A percentile compares a stretch with the other conserved stretches of the same genome.
These are phyloP conservation scores for Phrynocephalus guinanensis DNA, from an alignment of 2,797 vertebrate species.

Conservation along the genomic window DNA sequence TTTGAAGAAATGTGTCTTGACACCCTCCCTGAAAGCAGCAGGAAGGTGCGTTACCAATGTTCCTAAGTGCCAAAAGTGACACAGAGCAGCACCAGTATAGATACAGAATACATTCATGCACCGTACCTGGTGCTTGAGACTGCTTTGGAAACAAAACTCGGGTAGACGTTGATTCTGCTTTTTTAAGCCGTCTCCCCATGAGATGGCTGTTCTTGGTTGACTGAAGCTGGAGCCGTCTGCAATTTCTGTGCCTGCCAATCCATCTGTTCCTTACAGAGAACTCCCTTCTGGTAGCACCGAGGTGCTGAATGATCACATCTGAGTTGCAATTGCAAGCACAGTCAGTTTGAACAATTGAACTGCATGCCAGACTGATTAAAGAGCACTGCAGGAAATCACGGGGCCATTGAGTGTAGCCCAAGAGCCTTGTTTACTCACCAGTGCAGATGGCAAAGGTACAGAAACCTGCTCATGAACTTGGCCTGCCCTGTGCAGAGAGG, in stretches of 20 bases:
- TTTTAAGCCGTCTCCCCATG: background rate
- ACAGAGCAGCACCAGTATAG: background rate
- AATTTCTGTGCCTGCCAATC: background rate
- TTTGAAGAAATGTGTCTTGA: too few species aligned
- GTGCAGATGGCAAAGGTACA: background rate
- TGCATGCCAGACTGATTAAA: conserved; percentile 14
- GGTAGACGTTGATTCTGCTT: background rate
- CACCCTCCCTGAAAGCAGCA: too few species aligned
- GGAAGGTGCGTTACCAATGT: background rate
- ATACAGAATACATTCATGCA: background rate
- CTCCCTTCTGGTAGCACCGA: conserved; percentile 21
- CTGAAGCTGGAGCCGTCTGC: conserved; percentile 11
- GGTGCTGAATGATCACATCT: conserved; percentile 22
- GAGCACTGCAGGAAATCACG: conserved; percentile 7
- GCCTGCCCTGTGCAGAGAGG: background rate
- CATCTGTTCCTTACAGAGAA: conserved; percentile 24
- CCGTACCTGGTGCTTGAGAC: background rate
- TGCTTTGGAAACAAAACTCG: background rate
- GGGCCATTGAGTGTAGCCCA: background rate
- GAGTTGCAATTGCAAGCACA: conserved; percentile 25
- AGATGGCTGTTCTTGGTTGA: background rate
- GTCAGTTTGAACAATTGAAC: background rate
- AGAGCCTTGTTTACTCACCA: background rate
- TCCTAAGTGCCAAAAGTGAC: background rate
- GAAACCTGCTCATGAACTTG: background rate